Evolutionary conservation across 2,888 invertebrate species (phyloP), one percentile per base, ranked within the genome.

Genomic region (Dendrolimus houi): DNA sequence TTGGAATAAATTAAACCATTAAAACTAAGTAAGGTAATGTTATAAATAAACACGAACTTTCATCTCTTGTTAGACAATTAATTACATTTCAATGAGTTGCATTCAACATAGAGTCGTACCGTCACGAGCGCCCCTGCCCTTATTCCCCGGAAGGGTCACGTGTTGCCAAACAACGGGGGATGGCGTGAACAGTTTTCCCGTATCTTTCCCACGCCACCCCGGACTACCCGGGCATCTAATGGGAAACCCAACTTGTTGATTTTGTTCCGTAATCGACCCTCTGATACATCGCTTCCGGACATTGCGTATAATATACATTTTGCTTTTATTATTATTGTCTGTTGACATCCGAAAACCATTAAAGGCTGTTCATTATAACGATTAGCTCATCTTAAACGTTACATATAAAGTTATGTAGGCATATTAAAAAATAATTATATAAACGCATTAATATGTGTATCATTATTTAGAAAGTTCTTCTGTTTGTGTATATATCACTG

Each of bases 171-270:
- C 67, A 70, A 62, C 63, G 69, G 70, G 77, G 84, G 80, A 69
- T 79, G 81, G 64, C 85, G 89, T 74, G 88, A 88, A 86, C 78
- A 71, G 71, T 79, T 85, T 80, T 81, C 85, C 75, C 72, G 65
- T 64, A 57, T 63, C 77, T 76, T 89, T 88, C 89, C 89, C 89
- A 88, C 88, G 87, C 79, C 72, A 70, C 75, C 78, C 83, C 81
- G 63, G 70, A 69, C 69, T 62, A 71, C 64, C 60, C 52, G 41
- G 57, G 52, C 54, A 61, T 59, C 58, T 63, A 66, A 77, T 78
- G 79, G 79, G 86, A 86, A 86, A 82, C 81, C 82, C 73, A 72
- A 80, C 81, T 85, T 87, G 85, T 87, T 85, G 84, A 82, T 83
- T 86, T 80, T 81, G 81, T 81, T 78, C 76, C 77, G 75, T 77